Evolutionary conservation across 2,113 vertebrate species (phyloP), one percentile per base, ranked within the genome.

Genomic region (Gasterosteus nipponicus): DNA sequence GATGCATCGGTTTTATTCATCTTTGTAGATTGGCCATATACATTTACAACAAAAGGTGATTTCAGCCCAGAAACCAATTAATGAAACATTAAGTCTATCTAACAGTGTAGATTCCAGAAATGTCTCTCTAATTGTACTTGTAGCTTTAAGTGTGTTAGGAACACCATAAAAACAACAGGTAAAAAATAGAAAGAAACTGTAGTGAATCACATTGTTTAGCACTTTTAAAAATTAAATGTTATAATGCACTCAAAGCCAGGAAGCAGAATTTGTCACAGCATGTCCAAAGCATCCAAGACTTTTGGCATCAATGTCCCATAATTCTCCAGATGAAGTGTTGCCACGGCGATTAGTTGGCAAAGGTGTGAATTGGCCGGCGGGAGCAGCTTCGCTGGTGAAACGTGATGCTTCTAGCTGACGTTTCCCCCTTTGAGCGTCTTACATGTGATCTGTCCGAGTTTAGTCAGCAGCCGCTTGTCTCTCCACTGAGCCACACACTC

Each of bases 381-480:
- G 33, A 68, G 81, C 44, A 59, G 64, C 10, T 57, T 49, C 16
- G 2, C 46, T 15, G 41, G 29, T 62, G 35, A 26, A 16, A 4
- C 11, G 26, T 22, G 33, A 14, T 10, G 18, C 6, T 7, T 88
- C 93, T 99, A 99, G 90, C 96, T 95, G 85, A 99, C 97, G 93
- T 88, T 96, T 14, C 96, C 98, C n/a, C 97, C 96, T 91, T 93
- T 96, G 42, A 99, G 94, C 10, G 96, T 96, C 93, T 96, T 96
- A 92, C 98, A 99, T 29, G 95, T 97, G 84, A 99, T 70, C 3
- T 69, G 86, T 61, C 98, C 98, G 69, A 97, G 94, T 92, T 97
- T 97, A 82, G 97, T 99, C 94, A 96, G 94, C 89, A 99, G 95
- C 63, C 94, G 92, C 33, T 88, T 95, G 86, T 96, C 93, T 87